Evolutionary conservation across 2,888 invertebrate species (phyloP).

Genomic region (Eurytoma californica): DNA sequence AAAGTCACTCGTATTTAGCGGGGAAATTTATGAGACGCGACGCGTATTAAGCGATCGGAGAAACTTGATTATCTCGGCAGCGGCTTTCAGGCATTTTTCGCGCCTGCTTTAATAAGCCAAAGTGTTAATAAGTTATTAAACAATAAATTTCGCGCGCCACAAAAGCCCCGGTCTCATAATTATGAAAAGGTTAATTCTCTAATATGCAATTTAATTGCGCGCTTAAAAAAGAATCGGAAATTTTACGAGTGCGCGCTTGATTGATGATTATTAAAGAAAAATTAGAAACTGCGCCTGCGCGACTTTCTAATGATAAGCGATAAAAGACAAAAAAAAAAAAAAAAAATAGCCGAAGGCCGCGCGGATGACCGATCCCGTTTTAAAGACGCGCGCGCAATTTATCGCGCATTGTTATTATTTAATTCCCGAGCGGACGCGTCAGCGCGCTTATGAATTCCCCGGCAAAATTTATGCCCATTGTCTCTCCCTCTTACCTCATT

Average conservation of each 20-base stretch:
- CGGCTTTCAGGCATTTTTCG: neutral
- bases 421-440: neutral
- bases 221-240: too few species aligned
- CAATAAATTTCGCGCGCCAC: constrained; percentile 8
- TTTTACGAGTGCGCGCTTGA: constrained; percentile 9
- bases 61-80: constrained; percentile 18
- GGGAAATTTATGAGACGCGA: constrained; percentile 24
- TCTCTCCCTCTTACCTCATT: constrained; percentile 10
- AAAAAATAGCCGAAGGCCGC: constrained; percentile 5
- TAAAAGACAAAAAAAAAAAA: too few species aligned
- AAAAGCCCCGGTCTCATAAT: neutral
- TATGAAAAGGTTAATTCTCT: constrained; percentile 21
- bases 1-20: neutral
- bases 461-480: constrained; percentile 36
- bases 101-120: constrained; percentile 16
- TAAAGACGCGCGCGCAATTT: constrained; percentile 25
- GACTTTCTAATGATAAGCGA: neutral
- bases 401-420: constrained; percentile 39
- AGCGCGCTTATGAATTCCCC: constrained; percentile 18
- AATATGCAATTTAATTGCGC: neutral
- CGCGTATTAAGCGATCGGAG: neutral
- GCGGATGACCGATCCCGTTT: constrained; percentile 19
- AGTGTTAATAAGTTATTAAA: constrained; percentile 4
- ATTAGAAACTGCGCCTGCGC: constrained; percentile 1
- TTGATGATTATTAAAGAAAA: constrained; percentile 35